phyloP scores from a whole-genome alignment of 2,113 vertebrate genomes.

The human region GRCh38 chr18:33922501-33923000 shows the following conservation, averaged over 20 bases:
- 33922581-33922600: background rate
- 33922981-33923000: background rate
- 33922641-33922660: background rate
- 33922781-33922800: background rate
- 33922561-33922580: background rate
- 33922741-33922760: background rate
- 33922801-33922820: background rate
- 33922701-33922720: background rate
- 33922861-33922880: background rate
- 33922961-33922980: background rate
- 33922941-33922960: constrained; percentile 1
- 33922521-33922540: background rate
- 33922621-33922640: background rate
- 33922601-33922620: background rate
- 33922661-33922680: background rate
- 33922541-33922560: background rate
- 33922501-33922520: background rate
- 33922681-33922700: background rate
- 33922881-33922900: background rate
- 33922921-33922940: background rate
- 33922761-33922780: background rate
- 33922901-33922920: background rate
- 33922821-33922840: background rate
- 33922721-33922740: background rate
- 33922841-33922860: background rate